Conservation (phyloP, 2,888 invertebrate genomes). For the Cantharis lateralis region DNA sequence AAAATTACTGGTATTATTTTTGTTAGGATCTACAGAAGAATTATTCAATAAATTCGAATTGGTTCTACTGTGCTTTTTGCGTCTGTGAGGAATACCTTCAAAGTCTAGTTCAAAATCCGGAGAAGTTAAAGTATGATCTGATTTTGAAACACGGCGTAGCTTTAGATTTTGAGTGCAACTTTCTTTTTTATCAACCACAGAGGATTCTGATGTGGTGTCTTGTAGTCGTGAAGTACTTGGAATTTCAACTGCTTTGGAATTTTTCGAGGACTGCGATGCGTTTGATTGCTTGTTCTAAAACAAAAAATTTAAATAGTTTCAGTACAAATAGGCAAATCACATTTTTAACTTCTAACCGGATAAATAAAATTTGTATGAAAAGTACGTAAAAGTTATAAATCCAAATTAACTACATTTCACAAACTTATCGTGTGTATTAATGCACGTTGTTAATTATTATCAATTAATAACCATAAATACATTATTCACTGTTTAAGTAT, state of each 20-base stretch:
- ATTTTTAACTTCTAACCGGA: not conserved
- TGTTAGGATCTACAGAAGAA: not conserved
- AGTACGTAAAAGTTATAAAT: too few relatives aligned
- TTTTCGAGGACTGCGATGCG: not conserved
- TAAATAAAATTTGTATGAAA: not conserved
- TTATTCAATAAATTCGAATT: not conserved
- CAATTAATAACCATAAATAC: not conserved
- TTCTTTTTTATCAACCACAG: slow-evolving; percentile 17
- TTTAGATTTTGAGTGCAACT: slow-evolving; percentile 27
- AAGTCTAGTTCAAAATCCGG: not conserved
- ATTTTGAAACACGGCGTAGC: slow-evolving; percentile 6
- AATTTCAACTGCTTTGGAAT: not conserved
- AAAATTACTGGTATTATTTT: not conserved
- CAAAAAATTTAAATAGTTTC: not conserved
- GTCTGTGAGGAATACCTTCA: not conserved
- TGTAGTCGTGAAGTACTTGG: not conserved
- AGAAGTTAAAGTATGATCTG: not conserved
- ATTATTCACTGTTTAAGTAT: not conserved
- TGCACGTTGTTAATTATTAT: not conserved
- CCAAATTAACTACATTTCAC: not conserved
- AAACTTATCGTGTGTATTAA: not conserved
- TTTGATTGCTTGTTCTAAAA: not conserved
- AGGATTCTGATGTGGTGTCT: not conserved
- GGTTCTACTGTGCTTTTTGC: not conserved
- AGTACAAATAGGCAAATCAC: not conserved